Evolutionary conservation across 2,888 invertebrate genomes (phyloP).

Genomic region (Octonoba sinensis): DNA sequence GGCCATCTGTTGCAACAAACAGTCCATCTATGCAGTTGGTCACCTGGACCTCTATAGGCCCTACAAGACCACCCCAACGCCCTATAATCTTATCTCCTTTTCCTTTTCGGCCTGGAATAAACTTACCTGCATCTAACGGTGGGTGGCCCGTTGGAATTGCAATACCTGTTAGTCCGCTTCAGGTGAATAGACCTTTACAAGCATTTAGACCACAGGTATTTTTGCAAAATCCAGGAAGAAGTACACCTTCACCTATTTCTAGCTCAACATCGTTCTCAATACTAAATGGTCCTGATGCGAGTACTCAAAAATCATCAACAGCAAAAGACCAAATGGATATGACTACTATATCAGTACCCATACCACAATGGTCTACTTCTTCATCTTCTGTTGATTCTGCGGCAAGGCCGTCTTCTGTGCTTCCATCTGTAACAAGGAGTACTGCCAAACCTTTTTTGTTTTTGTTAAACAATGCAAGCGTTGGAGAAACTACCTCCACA

Average conservation of each 20-base stretch:
- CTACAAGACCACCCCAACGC: conserved; percentile 30
- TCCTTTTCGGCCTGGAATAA: conserved; percentile 46
- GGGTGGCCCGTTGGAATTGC: conserved; percentile 50
- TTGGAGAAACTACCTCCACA: not conserved
- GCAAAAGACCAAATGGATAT: not conserved
- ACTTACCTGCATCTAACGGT: conserved; percentile 16
- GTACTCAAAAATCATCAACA: not conserved
- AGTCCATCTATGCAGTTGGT: conserved; percentile 23
- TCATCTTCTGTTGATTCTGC: not conserved
- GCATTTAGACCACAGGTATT: conserved; percentile 19
- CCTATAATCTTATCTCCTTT: conserved; percentile 43
- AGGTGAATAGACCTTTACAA: conserved; percentile 34
- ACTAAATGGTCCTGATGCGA: conserved; percentile 14
- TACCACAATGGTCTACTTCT: conserved; percentile 48
- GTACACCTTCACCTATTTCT: not conserved
- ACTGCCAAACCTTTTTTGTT: not conserved
- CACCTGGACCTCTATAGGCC: conserved; percentile 56
- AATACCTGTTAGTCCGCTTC: conserved; percentile 44
- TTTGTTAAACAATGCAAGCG: not conserved
- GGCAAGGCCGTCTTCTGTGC: not conserved
- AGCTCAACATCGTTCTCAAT: conserved; percentile 30
- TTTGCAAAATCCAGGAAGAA: conserved; percentile 17
- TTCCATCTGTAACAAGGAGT: not conserved
- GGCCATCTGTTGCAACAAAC: not conserved
- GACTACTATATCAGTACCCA: conserved; percentile 52